Base-by-base conservation (phyloP, 2,797 vertebrate species). In the Passerculus sandwichensis region DNA sequence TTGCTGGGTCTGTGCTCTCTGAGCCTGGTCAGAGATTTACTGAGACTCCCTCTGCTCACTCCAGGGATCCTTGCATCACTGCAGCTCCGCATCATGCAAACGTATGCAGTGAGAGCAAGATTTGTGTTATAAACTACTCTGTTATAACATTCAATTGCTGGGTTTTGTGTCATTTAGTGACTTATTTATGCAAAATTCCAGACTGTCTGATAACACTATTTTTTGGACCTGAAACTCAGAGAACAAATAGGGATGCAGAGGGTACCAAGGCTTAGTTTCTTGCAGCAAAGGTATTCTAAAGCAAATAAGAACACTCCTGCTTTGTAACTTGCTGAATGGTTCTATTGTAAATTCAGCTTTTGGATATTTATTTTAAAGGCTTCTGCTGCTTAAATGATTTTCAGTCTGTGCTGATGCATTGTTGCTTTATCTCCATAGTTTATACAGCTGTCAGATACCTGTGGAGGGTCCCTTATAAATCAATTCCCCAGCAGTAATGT, bases 401-500 rank as follows among this genome's bases (percentile, higher is more conserved):
- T 86, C 91, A 91, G 0, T 85, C 67, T 96, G 91, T 74, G 56
- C 48, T 77, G 83, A 26, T 67, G 78, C 61, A 56, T 67, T 91
- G 87, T 93, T 90, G 50, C 80, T 91, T 78, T 91, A 82, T 90
- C 90, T 93, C 38, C n/a, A 13, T 42, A 71, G 91, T 95, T 96
- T 96, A 82, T 89, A 91, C 94, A 94, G 95, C 95, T 94, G 93
- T 89, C 77, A 80, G 85, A n/a, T 96, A 96, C 89, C 91, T 94
- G 91, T 54, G 91, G 95, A 96, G 82, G 83, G 83, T 94, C 74
- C 56, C 71, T 81, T 94, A 92, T 93, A 96, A 96, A 93, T 96
- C 91, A 94, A 0, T 75, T 95, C 53, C 76, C 64, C 38, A 42
- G 67, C 14, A 94, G 74, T 77, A 82, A 82, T 13, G 44, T 81